Evolutionary conservation across 2,113 vertebrate genomes (phyloP).

Genomic region (Psephotus haematonotus): DNA sequence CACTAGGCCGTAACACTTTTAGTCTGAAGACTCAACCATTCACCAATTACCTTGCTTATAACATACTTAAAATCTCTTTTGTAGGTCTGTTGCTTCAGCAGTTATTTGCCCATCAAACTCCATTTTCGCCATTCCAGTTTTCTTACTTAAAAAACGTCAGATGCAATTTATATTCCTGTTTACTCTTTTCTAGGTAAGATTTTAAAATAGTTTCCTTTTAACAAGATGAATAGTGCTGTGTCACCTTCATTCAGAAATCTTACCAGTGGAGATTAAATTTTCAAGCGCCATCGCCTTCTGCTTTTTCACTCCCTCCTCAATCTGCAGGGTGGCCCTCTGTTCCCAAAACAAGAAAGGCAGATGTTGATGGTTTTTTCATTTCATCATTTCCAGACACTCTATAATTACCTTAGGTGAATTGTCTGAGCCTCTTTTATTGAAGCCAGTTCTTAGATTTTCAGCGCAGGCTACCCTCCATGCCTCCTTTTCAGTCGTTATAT

Average conservation of each 20-base stretch:
- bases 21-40: background rate
- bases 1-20: background rate
- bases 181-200: background rate
- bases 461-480: rapidly evolving
- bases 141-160: background rate
- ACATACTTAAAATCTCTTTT: background rate
- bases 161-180: background rate
- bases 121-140: background rate
- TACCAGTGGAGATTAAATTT: conserved; percentile 80
- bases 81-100: background rate
- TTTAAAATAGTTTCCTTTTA: background rate
- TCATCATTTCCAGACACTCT: background rate
- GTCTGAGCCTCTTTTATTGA: background rate
- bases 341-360: conserved; percentile 61
- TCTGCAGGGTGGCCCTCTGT: conserved; percentile 89
- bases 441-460: background rate
- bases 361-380: background rate
- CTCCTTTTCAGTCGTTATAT: background rate
- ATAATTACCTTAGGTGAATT: background rate
- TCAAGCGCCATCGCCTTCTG: conserved; percentile 68
- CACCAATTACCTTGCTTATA: background rate
- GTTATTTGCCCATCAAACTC: background rate
- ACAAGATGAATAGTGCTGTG: background rate
- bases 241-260: conserved; percentile 44
- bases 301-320: conserved; percentile 82